Percentiles rank a stretch among this genome's conserved stretches.
These are phyloP conservation scores for Parambassis ranga DNA, from an alignment of 2,797 vertebrate genomes.

Conservation along the genomic window DNA sequence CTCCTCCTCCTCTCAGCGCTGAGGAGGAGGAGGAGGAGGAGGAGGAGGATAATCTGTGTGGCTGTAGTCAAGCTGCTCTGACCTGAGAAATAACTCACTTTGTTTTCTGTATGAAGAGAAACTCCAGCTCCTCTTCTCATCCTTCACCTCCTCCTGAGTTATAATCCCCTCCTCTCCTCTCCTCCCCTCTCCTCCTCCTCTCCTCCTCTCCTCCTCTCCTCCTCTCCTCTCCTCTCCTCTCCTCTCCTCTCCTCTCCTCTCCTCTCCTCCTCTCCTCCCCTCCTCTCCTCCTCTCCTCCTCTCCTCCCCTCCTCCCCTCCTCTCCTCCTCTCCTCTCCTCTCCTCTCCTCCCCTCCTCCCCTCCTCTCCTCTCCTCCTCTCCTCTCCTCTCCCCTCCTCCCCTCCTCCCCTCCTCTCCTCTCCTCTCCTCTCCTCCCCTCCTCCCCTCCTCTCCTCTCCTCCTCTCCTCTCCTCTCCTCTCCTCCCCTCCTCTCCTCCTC, in stretches of 20 bases:
- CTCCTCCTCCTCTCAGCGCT: constrained; percentile 23
- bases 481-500: background rate
- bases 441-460: background rate
- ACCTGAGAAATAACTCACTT: constrained; percentile 68
- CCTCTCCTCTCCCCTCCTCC: fast-evolving
- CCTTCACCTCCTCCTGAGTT: fast-evolving
- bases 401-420: background rate
- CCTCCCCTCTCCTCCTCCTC: background rate
- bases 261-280: background rate
- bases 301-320: background rate
- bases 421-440: background rate
- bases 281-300: constrained; percentile 3
- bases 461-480: background rate
- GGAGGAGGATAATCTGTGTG: constrained; percentile 56
- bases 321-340: background rate
- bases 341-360: background rate
- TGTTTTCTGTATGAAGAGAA: constrained; percentile 50
- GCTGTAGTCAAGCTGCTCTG: constrained; percentile 58
- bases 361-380: background rate
- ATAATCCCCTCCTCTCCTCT: background rate
- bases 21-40: background rate
- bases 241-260: background rate
- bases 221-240: background rate
- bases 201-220: background rate
- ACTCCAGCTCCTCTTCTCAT: constrained; percentile 3